Evolutionary conservation across 2,888 invertebrate species (phyloP).

Genomic region (Drosophila yooni): DNA sequence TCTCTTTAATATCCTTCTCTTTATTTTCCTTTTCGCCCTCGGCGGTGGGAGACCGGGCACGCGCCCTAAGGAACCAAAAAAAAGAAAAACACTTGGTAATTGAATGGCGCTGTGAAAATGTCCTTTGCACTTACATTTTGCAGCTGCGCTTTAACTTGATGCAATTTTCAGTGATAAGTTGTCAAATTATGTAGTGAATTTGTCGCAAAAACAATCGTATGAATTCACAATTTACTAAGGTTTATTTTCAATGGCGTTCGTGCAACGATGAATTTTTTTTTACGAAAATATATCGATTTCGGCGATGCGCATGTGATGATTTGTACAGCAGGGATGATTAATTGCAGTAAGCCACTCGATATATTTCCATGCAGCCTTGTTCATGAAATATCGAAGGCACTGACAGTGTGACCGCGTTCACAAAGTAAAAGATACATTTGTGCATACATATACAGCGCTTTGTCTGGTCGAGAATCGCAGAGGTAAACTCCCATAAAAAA

Average conservation of each 20-base stretch:
- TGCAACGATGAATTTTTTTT: constrained; percentile 35
- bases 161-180: constrained; percentile 8
- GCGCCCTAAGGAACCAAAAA: constrained; percentile 87
- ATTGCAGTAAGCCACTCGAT: constrained; percentile 17
- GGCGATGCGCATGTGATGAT: not conserved
- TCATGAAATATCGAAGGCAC: not conserved
- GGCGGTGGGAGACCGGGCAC: constrained; percentile 90
- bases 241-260: constrained; percentile 51
- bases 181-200: constrained; percentile 14
- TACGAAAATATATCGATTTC: constrained; percentile 28
- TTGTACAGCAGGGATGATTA: not conserved
- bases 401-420: constrained; percentile 25
- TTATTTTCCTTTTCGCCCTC: constrained; percentile 91
- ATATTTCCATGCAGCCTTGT: not conserved
- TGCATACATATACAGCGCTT: constrained; percentile 48
- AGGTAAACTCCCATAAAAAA: constrained; percentile 74
- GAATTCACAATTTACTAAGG: constrained; percentile 17
- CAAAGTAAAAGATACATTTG: constrained; percentile 17
- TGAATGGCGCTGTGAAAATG: constrained; percentile 8
- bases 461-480: constrained; percentile 63
- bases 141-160: not conserved
- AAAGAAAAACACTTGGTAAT: constrained; percentile 7
- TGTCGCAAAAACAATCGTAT: constrained; percentile 16
- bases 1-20: constrained; percentile 86
- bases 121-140: constrained; percentile 52